Conservation (phyloP, 2,797 vertebrate genomes). For the Capromys pilorides region DNA sequence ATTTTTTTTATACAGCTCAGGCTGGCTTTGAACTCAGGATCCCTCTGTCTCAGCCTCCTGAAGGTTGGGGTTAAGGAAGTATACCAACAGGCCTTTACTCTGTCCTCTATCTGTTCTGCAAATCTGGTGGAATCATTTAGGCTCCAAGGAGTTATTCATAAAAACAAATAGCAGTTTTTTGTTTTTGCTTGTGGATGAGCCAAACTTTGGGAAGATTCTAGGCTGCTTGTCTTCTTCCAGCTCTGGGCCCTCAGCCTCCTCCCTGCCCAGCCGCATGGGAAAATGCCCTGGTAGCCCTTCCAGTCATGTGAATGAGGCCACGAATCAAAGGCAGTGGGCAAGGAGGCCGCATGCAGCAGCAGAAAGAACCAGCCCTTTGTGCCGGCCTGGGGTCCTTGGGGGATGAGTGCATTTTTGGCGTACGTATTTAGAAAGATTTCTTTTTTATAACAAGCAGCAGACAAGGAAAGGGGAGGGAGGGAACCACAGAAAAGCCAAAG, state of each 20-base stretch:
- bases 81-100: background rate
- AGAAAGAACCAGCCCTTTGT: constrained; percentile 82
- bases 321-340: constrained; percentile 69
- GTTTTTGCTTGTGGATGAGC: constrained; percentile 1
- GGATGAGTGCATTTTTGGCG: constrained; percentile 67
- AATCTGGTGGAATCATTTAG: background rate
- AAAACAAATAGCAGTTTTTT: constrained; percentile 45
- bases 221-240: background rate
- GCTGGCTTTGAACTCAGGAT: background rate
- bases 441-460: constrained; percentile 39
- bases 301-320: constrained; percentile 72
- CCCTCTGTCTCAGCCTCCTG: background rate
- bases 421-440: constrained; percentile 79
- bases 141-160: constrained; percentile 53
- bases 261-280: constrained; percentile 56
- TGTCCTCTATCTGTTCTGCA: background rate
- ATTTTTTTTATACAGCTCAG: background rate
- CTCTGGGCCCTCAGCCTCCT: background rate
- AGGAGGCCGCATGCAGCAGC: constrained; percentile 42
- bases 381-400: constrained; percentile 15
- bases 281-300: constrained; percentile 57
- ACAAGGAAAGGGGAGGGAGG: constrained; percentile 12
- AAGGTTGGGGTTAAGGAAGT: no score
- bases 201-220: constrained; percentile 4
- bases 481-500: background rate